Evolutionary conservation across 2,888 invertebrate species (phyloP).

Genomic region (Thysanoteuthis rhombus): DNA sequence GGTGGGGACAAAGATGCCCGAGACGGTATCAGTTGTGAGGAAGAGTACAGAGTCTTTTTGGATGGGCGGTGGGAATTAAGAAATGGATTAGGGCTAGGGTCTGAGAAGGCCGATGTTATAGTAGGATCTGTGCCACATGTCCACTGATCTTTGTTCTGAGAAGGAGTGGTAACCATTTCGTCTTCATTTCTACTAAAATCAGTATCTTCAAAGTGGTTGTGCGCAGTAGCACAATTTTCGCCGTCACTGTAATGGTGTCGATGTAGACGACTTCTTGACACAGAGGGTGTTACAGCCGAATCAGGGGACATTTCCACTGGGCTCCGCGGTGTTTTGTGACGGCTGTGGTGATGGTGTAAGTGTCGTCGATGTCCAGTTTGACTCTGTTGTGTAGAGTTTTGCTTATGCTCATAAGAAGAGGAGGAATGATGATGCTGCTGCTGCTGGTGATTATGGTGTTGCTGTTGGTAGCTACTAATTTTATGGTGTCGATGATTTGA

Average conservation of each 20-base stretch:
- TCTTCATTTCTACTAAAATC: too few species aligned
- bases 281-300: not conserved
- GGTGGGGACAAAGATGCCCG: conserved; percentile 23
- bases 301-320: not conserved
- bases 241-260: not conserved
- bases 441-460: not conserved
- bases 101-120: not conserved
- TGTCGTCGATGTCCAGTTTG: conserved; percentile 55
- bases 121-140: not conserved
- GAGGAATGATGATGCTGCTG: not conserved
- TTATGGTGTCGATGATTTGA: not conserved
- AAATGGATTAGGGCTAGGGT: not conserved
- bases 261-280: not conserved
- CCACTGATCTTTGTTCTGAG: not conserved
- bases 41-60: not conserved
- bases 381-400: not conserved
- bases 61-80: not conserved
- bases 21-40: not conserved
- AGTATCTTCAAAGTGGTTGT: not conserved
- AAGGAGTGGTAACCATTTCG: not conserved
- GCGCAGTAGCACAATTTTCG: not conserved
- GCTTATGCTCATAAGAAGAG: conserved; percentile 24
- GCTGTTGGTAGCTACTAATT: not conserved
- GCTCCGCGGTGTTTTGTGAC: not conserved
- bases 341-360: not conserved